Percentiles rank a stretch among this genome's conserved stretches.
phyloP scores from a whole-genome alignment of 2,113 vertebrate genomes.

The Sphyrna mokarran region DNA sequence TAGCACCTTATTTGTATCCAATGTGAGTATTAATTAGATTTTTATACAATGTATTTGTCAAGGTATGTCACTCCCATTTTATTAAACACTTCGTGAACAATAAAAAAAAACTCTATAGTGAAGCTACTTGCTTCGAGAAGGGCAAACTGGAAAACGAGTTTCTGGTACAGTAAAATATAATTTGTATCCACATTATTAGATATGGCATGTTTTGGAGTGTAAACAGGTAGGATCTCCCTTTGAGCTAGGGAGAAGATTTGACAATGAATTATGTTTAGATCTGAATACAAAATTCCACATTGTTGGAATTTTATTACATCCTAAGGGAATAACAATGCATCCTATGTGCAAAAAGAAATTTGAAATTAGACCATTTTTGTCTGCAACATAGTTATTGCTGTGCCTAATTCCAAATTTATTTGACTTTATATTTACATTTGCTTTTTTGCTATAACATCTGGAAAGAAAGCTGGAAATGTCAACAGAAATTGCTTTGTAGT shows the following conservation, averaged over 20 bases:
- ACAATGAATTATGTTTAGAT: constrained; percentile 5
- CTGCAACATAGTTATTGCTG: constrained; percentile 48
- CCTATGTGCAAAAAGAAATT: constrained; percentile 61
- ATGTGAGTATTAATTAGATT: neutral
- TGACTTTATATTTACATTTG: constrained; percentile 28
- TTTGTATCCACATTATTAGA: neutral
- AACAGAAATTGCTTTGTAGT: constrained; percentile 17
- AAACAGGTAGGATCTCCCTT: neutral
- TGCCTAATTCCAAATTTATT: constrained; percentile 38
- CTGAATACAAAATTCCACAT: constrained; percentile 22
- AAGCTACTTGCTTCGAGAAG: neutral
- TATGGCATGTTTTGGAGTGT: neutral
- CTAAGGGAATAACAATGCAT: constrained; percentile 55
- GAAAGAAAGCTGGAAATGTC: constrained; percentile 10
- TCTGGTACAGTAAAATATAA: neutral
- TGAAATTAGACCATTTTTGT: constrained; percentile 51
- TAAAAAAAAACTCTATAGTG: neutral
- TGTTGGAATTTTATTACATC: constrained; percentile 31
- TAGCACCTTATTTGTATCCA: neutral
- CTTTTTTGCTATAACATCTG: constrained; percentile 2
- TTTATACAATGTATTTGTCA: neutral
- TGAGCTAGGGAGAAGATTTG: neutral
- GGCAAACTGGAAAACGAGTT: neutral
- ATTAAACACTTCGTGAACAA: neutral
- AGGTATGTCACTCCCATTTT: neutral